Evolutionary conservation across 2,113 vertebrate species (phyloP).

Genomic region (Hippocampus comes): DNA sequence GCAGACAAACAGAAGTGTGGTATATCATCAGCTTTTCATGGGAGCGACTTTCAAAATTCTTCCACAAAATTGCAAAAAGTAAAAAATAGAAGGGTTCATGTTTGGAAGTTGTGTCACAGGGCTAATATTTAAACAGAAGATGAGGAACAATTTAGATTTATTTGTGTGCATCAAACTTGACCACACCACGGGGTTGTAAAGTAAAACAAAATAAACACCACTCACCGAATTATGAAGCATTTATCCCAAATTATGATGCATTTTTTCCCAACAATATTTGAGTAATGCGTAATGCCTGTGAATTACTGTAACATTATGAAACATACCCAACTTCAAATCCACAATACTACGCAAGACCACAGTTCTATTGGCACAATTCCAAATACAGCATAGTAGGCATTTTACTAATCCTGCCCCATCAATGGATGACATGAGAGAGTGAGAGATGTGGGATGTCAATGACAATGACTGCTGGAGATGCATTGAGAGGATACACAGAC

Average conservation of each 20-base stretch:
- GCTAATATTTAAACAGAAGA: too few species aligned
- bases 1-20: too few species aligned
- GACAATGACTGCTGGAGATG: constrained; percentile 38
- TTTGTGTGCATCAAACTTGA: too few species aligned
- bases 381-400: not conserved
- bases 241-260: not conserved
- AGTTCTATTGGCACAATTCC: not conserved
- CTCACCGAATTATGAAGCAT: too few species aligned
- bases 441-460: constrained; percentile 50
- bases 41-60: too few species aligned
- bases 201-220: too few species aligned
- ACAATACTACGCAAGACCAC: not conserved
- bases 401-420: constrained; percentile 22
- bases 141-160: not conserved
- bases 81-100: too few species aligned
- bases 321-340: not conserved
- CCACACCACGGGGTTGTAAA: not conserved
- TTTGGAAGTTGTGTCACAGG: too few species aligned
- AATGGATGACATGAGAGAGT: constrained; percentile 53
- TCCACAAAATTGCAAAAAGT: too few species aligned
- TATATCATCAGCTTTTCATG: too few species aligned
- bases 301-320: not conserved
- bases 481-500: constrained; percentile 63
- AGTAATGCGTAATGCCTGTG: not conserved
- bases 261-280: not conserved